phyloP scores from a whole-genome alignment of 2,888 invertebrate genomes.

The Smittia sp. region DNA sequence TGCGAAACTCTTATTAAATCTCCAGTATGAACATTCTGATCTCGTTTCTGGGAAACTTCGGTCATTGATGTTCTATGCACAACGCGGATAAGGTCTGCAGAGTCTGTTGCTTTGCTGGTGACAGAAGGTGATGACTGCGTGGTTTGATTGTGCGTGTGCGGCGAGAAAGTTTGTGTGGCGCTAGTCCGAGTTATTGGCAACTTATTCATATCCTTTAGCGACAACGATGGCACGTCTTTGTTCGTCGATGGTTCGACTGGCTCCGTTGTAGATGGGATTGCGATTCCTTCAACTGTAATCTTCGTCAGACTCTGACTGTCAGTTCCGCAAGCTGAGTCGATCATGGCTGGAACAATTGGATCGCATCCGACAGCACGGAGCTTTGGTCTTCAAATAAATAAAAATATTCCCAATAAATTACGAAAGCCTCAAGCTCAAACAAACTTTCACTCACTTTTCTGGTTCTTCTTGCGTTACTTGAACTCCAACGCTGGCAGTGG shows the following conservation, averaged over 20 bases:
- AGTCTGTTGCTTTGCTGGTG: slow-evolving; percentile 42
- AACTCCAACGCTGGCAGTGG: background rate
- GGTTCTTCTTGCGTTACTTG: background rate
- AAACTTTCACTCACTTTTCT: background rate
- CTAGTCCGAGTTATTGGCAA: background rate
- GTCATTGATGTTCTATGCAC: slow-evolving; percentile 47
- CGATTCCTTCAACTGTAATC: background rate
- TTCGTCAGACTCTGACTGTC: background rate
- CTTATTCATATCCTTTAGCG: slow-evolving; percentile 16
- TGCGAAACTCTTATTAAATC: slow-evolving; percentile 48
- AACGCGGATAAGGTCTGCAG: slow-evolving; percentile 40
- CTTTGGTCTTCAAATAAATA: background rate
- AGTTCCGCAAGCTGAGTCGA: background rate
- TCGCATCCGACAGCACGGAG: background rate
- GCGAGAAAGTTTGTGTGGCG: background rate
- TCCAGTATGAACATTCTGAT: slow-evolving; percentile 53
- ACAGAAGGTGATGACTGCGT: background rate
- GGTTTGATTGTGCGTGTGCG: background rate
- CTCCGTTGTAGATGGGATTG: background rate
- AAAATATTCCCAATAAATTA: background rate
- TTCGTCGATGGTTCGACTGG: background rate
- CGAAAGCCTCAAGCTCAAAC: no score
- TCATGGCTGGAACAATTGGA: background rate
- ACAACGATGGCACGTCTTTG: background rate
- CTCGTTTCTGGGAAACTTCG: slow-evolving; percentile 45